Percentiles rank a stretch among this genome's conserved stretches.
Conservation (phyloP, 2,888 invertebrate genomes). For the Suillia variegata region DNA sequence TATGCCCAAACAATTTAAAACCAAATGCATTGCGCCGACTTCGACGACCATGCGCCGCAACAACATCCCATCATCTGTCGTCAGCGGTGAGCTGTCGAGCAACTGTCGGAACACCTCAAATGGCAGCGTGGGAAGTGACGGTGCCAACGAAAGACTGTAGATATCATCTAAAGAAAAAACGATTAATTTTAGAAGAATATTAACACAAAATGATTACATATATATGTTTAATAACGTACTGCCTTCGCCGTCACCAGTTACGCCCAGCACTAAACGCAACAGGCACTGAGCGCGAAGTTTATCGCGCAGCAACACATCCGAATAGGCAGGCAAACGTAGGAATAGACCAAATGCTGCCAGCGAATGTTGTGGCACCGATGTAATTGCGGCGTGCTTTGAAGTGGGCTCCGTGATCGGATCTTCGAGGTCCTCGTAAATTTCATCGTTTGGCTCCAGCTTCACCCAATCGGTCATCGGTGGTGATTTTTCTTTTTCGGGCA, state of each 20-base stretch:
- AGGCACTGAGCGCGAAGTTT: constrained; percentile 85
- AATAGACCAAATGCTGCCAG: constrained; percentile 89
- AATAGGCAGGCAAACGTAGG: constrained; percentile 86
- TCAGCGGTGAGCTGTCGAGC: constrained; percentile 76
- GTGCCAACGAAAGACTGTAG: constrained; percentile 71
- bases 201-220: not conserved
- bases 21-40: constrained; percentile 82
- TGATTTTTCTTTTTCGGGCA: constrained; percentile 58
- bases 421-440: constrained; percentile 69
- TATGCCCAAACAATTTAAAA: constrained; percentile 85
- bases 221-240: constrained; percentile 64
- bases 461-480: constrained; percentile 60
- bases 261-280: constrained; percentile 84
- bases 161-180: constrained; percentile 66
- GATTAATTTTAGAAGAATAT: not conserved
- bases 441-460: constrained; percentile 66
- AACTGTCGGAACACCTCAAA: constrained; percentile 69
- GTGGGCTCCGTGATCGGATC: constrained; percentile 64
- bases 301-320: constrained; percentile 83
- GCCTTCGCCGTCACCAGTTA: constrained; percentile 90
- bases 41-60: constrained; percentile 80
- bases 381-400: constrained; percentile 63
- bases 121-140: constrained; percentile 68
- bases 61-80: constrained; percentile 76
- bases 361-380: constrained; percentile 87